Evolutionary conservation across 2,888 invertebrate genomes (phyloP).

Genomic region (Margaritifera margaritifera): DNA sequence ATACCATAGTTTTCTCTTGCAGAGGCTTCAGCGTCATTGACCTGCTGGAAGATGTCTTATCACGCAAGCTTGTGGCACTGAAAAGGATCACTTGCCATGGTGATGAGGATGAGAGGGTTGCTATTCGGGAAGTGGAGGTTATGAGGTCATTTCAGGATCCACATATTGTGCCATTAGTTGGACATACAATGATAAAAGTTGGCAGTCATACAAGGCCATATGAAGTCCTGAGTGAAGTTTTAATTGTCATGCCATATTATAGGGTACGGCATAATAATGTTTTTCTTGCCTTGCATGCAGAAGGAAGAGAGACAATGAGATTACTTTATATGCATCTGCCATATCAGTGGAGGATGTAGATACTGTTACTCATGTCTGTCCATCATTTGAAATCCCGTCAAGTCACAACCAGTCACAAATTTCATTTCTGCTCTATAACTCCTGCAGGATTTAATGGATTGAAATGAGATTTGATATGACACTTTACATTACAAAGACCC

Average conservation of each 20-base stretch:
- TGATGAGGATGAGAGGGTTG: constrained; percentile 81
- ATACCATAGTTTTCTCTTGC: constrained; percentile 26
- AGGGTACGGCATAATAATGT: constrained; percentile 72
- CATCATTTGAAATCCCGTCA: background rate
- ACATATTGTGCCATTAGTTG: constrained; percentile 83
- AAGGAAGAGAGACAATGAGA: background rate
- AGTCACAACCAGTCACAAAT: too few relatives aligned
- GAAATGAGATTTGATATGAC: too few relatives aligned
- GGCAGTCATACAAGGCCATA: constrained; percentile 59
- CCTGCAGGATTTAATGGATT: too few relatives aligned
- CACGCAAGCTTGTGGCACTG: constrained; percentile 82
- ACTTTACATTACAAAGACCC: too few relatives aligned
- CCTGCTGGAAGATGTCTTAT: constrained; percentile 81
- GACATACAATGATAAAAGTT: constrained; percentile 77
- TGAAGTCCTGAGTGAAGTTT: constrained; percentile 79
- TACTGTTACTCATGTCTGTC: too few relatives aligned
- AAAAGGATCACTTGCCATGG: constrained; percentile 88
- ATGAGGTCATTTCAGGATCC: constrained; percentile 82
- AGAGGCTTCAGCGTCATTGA: constrained; percentile 89
- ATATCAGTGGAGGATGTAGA: background rate
- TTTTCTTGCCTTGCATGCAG: background rate
- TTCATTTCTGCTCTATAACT: too few relatives aligned
- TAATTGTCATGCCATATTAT: constrained; percentile 84
- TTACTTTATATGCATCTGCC: background rate
- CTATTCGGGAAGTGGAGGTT: constrained; percentile 83